Evolutionary conservation across 2,888 invertebrate species (phyloP), one percentile per base, ranked within the genome.

Genomic region (Troglohyphantes excavatus): DNA sequence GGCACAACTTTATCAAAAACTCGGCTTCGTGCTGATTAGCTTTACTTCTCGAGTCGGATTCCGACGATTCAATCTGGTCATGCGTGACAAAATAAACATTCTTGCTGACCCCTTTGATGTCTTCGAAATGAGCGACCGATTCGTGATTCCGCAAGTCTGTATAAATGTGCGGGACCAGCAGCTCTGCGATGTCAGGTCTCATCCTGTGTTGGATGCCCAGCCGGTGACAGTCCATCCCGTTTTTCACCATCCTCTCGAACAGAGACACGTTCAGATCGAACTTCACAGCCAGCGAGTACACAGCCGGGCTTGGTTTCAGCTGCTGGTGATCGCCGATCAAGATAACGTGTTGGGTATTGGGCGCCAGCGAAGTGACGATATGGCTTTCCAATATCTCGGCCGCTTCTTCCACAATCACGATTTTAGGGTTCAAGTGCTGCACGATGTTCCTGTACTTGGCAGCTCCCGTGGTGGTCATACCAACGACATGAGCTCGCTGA

Each of bases 341-440:
- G 92, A 98, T 96, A 0, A 97, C 94, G 93, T 98, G 98, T 93
- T 97, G 94, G 91, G 97, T 96, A 72, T 95, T 93, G 29, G 94
- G 93, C 0, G 96, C 96, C 21, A 98, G 93, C 0, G 97, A 95
- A 0, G 96, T 96, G 0, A 97, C 94, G 19, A 97, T 95, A 93
- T 98, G 98, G 0, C 96, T 95, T 93, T 98, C 98, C 43, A 97
- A 93, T 0, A 97, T 96, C 94, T 98, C 97, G 0, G 97, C 97
- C 0, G 97, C 97, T 94, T 98, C 98, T 93, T 98, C 98, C 0
- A 98, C 96, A 19, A 95, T 93, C 2, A 94, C 93, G 92, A 96
- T 95, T 90, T 95, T 95, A 3, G 95, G 95, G 85, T 94, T 94
- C 2, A 96, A 93, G 68, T 94, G 94, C 79, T 95, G 94, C 90